Evolutionary conservation across 2,113 vertebrate species (phyloP).

Genomic region (Diadophis punctatus): DNA sequence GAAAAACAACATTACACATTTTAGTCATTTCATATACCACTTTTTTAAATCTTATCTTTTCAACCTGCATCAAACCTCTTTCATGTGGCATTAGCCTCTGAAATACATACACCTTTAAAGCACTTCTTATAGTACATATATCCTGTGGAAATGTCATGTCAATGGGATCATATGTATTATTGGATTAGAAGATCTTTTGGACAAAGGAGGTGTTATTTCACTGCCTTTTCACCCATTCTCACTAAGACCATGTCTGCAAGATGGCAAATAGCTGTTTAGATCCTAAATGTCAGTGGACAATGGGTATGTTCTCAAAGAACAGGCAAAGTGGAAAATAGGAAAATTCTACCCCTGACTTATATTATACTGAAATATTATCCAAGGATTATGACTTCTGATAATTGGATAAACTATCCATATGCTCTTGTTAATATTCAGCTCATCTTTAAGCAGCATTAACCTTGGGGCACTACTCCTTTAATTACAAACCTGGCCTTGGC

Average conservation of each 20-base stretch:
- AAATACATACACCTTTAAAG: slow-evolving; percentile 4
- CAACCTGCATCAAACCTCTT: slow-evolving; percentile 5
- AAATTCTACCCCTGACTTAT: slow-evolving; percentile 20
- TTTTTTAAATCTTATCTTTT: slow-evolving; percentile 26
- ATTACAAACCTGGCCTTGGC: background rate
- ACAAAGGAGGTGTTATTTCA: background rate
- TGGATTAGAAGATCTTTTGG: slow-evolving; percentile 12
- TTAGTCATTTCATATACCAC: slow-evolving; percentile 2
- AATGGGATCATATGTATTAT: slow-evolving; percentile 27
- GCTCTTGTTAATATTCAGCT: slow-evolving; percentile 34
- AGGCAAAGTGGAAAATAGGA: background rate
- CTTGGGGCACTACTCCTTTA: slow-evolving; percentile 9
- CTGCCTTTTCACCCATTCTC: slow-evolving; percentile 6
- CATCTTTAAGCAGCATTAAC: slow-evolving; percentile 26
- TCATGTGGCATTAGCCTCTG: slow-evolving; percentile 14
- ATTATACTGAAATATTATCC: slow-evolving; percentile 34
- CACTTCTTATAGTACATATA: background rate
- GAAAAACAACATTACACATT: background rate
- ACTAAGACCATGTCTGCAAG: background rate
- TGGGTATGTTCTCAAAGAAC: background rate
- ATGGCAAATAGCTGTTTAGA: background rate
- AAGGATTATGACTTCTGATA: slow-evolving; percentile 43
- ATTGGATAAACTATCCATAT: slow-evolving; percentile 13
- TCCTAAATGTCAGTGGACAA: slow-evolving; percentile 16
- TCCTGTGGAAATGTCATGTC: slow-evolving; percentile 14